These are phyloP conservation scores for Keiferia lycopersicella DNA, from an alignment of 2,888 invertebrate species.

Conservation along the genomic window DNA sequence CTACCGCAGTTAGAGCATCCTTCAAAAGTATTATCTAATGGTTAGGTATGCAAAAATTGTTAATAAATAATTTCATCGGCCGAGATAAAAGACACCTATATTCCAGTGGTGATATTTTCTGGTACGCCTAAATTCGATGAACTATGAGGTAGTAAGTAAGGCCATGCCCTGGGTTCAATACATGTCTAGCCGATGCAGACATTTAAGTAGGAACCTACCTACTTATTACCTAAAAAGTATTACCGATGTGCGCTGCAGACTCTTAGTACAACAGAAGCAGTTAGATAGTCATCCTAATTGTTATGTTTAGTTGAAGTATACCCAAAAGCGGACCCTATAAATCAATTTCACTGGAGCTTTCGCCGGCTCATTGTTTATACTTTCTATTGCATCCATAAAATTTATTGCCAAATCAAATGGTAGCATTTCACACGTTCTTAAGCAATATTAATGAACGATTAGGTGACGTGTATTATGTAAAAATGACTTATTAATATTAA, in stretches of 20 bases:
- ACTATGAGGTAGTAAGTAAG: no score
- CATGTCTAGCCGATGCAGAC: no score
- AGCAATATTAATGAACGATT: slow-evolving; percentile 61
- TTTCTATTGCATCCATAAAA: slow-evolving; percentile 67
- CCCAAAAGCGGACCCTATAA: slow-evolving; percentile 67
- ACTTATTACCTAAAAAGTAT: no score
- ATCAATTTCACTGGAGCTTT: slow-evolving; percentile 79
- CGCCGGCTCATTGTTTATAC: slow-evolving; percentile 79
- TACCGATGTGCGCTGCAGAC: no score
- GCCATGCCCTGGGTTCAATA: no score
- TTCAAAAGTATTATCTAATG: slow-evolving; percentile 49
- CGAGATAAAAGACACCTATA: no score
- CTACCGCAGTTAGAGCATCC: slow-evolving; percentile 38
- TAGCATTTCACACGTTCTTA: slow-evolving; percentile 66
- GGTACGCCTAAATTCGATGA: no score
- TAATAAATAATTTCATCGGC: no score
- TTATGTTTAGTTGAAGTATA: slow-evolving; percentile 74
- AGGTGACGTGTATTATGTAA: slow-evolving; percentile 48
- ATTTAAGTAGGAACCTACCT: no score
- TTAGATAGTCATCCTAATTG: slow-evolving; percentile 68
- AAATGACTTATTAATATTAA: slow-evolving; percentile 48
- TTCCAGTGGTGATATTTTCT: no score
- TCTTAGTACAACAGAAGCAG: no score
- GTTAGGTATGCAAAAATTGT: no score
- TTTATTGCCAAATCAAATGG: slow-evolving; percentile 67